These are phyloP conservation scores for Crenuchus spilurus DNA, from an alignment of 2,797 vertebrate genomes.

Conservation along the genomic window DNA sequence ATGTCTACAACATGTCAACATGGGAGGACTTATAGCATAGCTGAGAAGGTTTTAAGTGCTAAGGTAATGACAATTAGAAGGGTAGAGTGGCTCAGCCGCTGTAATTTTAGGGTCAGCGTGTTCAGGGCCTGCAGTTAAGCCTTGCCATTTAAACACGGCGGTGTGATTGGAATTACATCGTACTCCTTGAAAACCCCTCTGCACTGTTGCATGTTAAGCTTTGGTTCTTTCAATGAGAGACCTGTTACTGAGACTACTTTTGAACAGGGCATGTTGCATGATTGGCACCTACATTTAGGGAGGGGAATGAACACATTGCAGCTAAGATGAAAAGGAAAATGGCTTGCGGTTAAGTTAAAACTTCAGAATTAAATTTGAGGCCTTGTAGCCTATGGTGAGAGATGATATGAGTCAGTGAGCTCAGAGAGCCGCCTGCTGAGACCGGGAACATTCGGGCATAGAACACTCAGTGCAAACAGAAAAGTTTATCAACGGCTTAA, in stretches of 20 bases:
- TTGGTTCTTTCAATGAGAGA: slow-evolving; percentile 18
- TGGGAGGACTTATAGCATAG: slow-evolving; percentile 38
- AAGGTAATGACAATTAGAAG: slow-evolving; percentile 44
- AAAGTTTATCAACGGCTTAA: not conserved
- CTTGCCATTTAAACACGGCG: slow-evolving; percentile 61
- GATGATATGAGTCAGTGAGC: not conserved
- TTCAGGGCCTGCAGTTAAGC: slow-evolving; percentile 59
- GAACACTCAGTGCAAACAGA: not conserved
- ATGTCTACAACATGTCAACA: slow-evolving; percentile 77
- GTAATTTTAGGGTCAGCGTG: slow-evolving; percentile 71
- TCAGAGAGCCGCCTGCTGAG: not conserved
- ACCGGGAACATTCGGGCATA: not conserved
- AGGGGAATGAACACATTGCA: slow-evolving; percentile 17
- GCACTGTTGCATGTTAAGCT: slow-evolving; percentile 54
- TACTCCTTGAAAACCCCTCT: slow-evolving; percentile 13
- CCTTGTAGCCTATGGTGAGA: slow-evolving; percentile 7
- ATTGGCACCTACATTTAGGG: slow-evolving; percentile 36
- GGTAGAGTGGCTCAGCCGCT: slow-evolving; percentile 49
- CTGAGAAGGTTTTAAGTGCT: slow-evolving; percentile 44
- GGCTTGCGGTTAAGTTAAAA: slow-evolving; percentile 18
- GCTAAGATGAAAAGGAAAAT: slow-evolving; percentile 7
- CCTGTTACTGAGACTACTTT: slow-evolving; percentile 18
- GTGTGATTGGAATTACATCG: slow-evolving; percentile 64
- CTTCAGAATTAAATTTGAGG: not conserved
- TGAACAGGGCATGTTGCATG: slow-evolving; percentile 23